Evolutionary conservation across 2,888 invertebrate genomes (phyloP), one percentile per base, ranked within the genome.

Genomic region (Drosophila eohydei): DNA sequence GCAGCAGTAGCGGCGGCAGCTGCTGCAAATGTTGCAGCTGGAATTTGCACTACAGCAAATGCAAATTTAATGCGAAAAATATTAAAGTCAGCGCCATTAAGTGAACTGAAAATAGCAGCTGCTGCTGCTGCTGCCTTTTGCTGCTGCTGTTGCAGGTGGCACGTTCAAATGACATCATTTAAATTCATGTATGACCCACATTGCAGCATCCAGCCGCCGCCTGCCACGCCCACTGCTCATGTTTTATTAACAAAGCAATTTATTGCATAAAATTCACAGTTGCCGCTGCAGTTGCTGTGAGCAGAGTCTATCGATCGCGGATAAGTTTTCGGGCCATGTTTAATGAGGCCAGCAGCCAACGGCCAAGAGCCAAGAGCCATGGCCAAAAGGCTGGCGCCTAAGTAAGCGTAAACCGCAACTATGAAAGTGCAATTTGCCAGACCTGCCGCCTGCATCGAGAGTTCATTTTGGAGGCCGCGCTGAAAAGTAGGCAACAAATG

Each of bases 101-200:
- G 52, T 48, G 57, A 14, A 54, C 61, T 57, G 63, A 62, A 46
- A 69, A 54, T 21, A 50, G 56, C 59, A 67, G 65, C 65, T 54
- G 71, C 46, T 51, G 71, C 46, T 52, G 46, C 38, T 41, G 43
- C 41, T n/a, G 28, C 62, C 40, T 57, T 3, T 21, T 21, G 34
- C 46, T 38, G 48, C 43, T 73, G 60, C 60, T 56, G 28, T 54
- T 61, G 50, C 56, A 30, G 54, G 32, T 40, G 67, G 65, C 78
- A 68, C 69, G 75, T 68, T 74, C 64, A 74, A 84, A 84, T 86
- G 88, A 91, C 88, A 89, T 91, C 86, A 90, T 90, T 90, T 87
- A 90, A 91, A 90, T 91, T 90, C 91, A 91, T 90, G 87, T 85
- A 82, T 90, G 90, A 88, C 90, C 90, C 83, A 90, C 77, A 90